These are phyloP conservation scores for Brienomyrus brachyistius DNA, from an alignment of 2,113 vertebrate genomes.

Conservation along the genomic window DNA sequence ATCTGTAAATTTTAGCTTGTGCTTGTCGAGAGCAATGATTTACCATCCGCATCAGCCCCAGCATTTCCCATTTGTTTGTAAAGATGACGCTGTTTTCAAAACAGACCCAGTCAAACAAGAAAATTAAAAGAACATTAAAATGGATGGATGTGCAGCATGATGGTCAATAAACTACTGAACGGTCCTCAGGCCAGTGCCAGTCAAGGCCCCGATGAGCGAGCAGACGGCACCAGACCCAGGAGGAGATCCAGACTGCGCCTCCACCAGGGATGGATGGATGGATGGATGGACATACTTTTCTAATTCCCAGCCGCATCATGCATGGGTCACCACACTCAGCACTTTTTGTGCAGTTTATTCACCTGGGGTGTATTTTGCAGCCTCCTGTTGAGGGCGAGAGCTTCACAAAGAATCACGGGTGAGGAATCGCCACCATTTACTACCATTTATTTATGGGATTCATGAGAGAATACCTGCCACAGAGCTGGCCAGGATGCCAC, in stretches of 20 bases:
- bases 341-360: not conserved
- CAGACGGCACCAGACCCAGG: not conserved
- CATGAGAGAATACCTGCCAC: not conserved
- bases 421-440: not conserved
- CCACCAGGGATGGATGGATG: not conserved
- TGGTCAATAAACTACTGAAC: not conserved
- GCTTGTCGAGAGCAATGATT: not conserved
- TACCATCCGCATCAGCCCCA: not conserved
- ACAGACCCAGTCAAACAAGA: not conserved
- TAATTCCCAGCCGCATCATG: not conserved
- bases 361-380: not conserved
- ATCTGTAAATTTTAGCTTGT: not conserved
- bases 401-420: not conserved
- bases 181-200: not conserved
- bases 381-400: not conserved
- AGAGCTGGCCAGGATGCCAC: not conserved
- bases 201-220: not conserved
- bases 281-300: not conserved
- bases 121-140: not conserved
- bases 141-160: not conserved
- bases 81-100: not conserved
- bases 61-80: not conserved
- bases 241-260: not conserved
- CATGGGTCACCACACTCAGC: not conserved
- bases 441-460: not conserved